phyloP scores from a whole-genome alignment of 1,140 invertebrate genomes.

The Drosophila suzukii region DNA sequence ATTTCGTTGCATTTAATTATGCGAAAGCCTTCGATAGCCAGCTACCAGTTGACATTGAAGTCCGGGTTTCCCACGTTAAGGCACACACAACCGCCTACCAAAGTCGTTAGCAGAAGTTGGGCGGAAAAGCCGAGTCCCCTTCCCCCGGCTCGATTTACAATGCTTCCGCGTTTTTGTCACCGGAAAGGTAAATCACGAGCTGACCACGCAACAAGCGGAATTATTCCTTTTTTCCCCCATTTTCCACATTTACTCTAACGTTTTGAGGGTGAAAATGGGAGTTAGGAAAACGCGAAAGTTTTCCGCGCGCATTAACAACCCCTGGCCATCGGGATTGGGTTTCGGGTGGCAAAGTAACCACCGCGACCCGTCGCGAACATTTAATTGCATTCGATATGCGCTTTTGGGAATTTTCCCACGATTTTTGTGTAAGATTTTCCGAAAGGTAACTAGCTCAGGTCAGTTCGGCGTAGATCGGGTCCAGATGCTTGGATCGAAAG shows the following conservation, averaged over 20 bases:
- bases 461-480: constrained; percentile 30
- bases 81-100: constrained; percentile 58
- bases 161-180: constrained; percentile 77
- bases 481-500: constrained; percentile 59
- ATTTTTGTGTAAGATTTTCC: constrained; percentile 72
- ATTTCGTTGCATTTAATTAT: constrained; percentile 77
- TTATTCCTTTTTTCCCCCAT: constrained; percentile 47
- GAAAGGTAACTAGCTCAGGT: constrained; percentile 55
- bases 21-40: constrained; percentile 50
- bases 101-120: constrained; percentile 61
- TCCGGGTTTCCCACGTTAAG: constrained; percentile 68
- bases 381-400: constrained; percentile 82
- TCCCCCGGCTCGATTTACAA: constrained; percentile 55
- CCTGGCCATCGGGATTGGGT: constrained; percentile 26
- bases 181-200: constrained; percentile 80
- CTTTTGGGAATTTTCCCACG: constrained; percentile 80
- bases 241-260: constrained; percentile 19
- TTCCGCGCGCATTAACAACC: constrained; percentile 60
- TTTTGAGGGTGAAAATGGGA: constrained; percentile 73
- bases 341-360: constrained; percentile 53
- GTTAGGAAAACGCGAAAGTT: constrained; percentile 61
- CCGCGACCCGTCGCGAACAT: constrained; percentile 59
- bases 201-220: constrained; percentile 78
- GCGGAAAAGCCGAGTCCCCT: constrained; percentile 24
- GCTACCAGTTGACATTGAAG: constrained; percentile 58